phyloP scores from a whole-genome alignment of 2,113 vertebrate genomes.

The Eretmochelys imbricata region DNA sequence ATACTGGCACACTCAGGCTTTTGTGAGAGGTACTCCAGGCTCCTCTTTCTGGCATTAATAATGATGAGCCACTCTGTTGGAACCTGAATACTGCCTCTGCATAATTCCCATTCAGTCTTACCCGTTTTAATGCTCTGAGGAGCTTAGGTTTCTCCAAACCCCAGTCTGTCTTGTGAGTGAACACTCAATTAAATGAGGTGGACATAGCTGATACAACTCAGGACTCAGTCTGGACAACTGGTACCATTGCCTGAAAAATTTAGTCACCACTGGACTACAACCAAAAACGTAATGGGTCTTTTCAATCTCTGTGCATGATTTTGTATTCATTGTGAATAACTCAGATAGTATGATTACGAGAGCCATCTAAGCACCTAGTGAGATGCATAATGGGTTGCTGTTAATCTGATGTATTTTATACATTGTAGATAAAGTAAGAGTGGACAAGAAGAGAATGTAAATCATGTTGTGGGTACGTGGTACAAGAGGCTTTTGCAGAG shows the following conservation, averaged over 20 bases:
- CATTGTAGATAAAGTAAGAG: neutral
- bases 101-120: neutral
- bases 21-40: neutral
- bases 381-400: neutral
- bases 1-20: neutral
- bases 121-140: neutral
- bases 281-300: neutral
- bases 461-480: neutral
- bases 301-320: neutral
- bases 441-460: neutral
- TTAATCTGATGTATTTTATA: neutral
- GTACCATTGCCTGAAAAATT: neutral
- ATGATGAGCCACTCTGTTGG: neutral
- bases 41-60: neutral
- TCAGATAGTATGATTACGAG: accelerated
- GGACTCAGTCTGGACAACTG: neutral
- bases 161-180: neutral
- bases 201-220: neutral
- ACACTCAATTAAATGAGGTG: neutral
- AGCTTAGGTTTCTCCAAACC: neutral
- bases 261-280: neutral
- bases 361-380: neutral
- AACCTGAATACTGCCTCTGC: accelerated
- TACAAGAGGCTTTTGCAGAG: neutral
- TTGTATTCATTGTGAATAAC: neutral